Evolutionary conservation across 2,797 vertebrate genomes (phyloP).

Genomic region (Sebastes ruberrimus): DNA sequence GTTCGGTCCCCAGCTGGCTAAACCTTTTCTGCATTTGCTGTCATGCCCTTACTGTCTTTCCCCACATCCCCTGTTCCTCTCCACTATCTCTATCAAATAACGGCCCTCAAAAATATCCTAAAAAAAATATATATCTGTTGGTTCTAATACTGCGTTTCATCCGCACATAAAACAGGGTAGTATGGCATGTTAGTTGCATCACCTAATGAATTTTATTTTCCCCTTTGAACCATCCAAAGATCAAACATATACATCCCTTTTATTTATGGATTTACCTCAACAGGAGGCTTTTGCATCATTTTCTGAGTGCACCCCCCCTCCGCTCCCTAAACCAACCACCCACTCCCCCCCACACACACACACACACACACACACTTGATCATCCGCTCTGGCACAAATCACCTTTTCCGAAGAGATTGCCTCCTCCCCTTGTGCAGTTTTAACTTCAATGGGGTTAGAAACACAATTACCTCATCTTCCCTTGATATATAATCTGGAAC

Average conservation of each 20-base stretch:
- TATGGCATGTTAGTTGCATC: constrained; percentile 40
- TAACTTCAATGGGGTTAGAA: constrained; percentile 62
- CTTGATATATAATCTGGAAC: constrained; percentile 62
- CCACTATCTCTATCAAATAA: background rate
- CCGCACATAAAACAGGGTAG: background rate
- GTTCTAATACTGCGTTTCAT: constrained; percentile 1
- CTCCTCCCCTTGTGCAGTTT: constrained; percentile 40
- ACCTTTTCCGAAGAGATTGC: constrained; percentile 31
- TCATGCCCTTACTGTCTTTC: background rate
- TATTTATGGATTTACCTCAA: constrained; percentile 51
- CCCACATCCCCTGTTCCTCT: background rate
- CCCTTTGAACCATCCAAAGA: constrained; percentile 28
- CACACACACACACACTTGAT: constrained; percentile 3
- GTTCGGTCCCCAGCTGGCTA: no score
- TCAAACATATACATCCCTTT: constrained; percentile 36
- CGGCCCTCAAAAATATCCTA: background rate
- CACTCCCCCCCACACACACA: background rate
- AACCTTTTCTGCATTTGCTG: no score
- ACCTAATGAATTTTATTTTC: constrained; percentile 22
- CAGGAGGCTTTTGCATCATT: constrained; percentile 40
- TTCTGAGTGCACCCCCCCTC: background rate
- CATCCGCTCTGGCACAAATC: constrained; percentile 42
- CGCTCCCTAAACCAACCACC: background rate
- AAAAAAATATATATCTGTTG: background rate
- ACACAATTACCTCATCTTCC: constrained; percentile 67